phyloP scores from a whole-genome alignment of 2,888 invertebrate species.

The Cephonodes hylas region DNA sequence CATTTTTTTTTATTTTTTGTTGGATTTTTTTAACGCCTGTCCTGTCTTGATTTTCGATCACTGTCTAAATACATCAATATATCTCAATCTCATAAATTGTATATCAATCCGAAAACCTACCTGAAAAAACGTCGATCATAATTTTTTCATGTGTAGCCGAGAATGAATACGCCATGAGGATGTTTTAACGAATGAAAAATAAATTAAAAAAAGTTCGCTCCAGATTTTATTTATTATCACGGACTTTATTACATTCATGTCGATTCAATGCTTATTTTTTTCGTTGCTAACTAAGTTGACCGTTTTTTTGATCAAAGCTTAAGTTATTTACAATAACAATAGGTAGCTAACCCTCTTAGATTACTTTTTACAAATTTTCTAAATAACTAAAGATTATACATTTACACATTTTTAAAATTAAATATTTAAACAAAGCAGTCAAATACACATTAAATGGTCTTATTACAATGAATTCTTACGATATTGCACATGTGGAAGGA shows the following conservation, averaged over 20 bases:
- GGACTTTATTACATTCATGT: constrained; percentile 11
- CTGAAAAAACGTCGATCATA: too few species aligned
- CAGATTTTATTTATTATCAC: constrained; percentile 11
- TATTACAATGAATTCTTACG: background rate
- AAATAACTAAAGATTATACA: constrained; percentile 1
- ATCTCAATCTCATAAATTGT: too few species aligned
- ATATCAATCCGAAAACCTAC: too few species aligned
- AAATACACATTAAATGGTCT: background rate
- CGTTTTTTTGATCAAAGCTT: constrained; percentile 12
- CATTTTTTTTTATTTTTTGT: too few species aligned
- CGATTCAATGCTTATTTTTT: constrained; percentile 9
- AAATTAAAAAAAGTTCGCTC: background rate
- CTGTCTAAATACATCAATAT: too few species aligned
- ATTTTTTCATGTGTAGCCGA: background rate
- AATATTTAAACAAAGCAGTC: background rate
- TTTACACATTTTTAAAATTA: background rate
- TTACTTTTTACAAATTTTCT: constrained; percentile 7
- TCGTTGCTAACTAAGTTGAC: constrained; percentile 9
- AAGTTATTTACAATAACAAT: constrained; percentile 16
- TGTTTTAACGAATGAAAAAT: background rate
- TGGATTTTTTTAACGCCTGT: too few species aligned
- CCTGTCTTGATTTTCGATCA: too few species aligned
- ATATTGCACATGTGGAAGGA: background rate
- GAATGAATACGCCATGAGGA: background rate
- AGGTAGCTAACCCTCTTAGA: constrained; percentile 2